Conservation (phyloP, 35 echinoderm and acorn worm genomes). For the Apostichopus parvimensis region DNA sequence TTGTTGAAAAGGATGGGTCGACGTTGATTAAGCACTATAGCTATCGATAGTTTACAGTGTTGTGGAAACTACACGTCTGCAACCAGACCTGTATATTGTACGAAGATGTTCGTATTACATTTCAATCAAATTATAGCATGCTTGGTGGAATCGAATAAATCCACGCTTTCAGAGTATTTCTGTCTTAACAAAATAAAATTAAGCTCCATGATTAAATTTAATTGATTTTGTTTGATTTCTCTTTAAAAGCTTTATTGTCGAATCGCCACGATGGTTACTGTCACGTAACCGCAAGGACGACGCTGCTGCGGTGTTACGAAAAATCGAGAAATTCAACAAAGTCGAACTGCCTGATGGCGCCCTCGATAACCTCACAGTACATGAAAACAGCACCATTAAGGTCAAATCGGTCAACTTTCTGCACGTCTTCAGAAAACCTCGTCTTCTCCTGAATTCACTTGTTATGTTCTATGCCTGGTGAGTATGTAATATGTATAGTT, state of each 20-base stretch:
- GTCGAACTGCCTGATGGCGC: slow-evolving; percentile 44
- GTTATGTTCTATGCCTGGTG: slow-evolving; percentile 78
- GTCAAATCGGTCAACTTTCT: slow-evolving; percentile 42
- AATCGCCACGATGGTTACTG: slow-evolving; percentile 79
- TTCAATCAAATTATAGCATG: too few species aligned
- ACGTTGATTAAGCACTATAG: too few species aligned
- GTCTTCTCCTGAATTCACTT: slow-evolving; percentile 54
- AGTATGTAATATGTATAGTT: background rate
- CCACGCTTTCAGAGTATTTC: too few species aligned
- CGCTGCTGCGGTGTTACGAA: slow-evolving; percentile 57
- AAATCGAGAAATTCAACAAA: slow-evolving; percentile 75
- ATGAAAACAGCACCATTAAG: background rate
- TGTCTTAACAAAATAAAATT: too few species aligned
- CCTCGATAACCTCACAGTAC: background rate
- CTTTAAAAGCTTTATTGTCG: slow-evolving; percentile 43
- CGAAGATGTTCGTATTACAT: too few species aligned
- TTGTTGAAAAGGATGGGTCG: too few species aligned
- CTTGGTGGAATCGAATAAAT: too few species aligned
- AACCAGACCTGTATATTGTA: too few species aligned
- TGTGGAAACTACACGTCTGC: too few species aligned
- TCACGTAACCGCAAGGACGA: slow-evolving; percentile 43
- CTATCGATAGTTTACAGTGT: too few species aligned
- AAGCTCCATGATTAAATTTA: too few species aligned
- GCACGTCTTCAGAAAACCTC: slow-evolving; percentile 45
- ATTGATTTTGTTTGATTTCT: background rate